These are phyloP conservation scores for Megamerina dolium DNA, from an alignment of 2,888 invertebrate species.

Conservation along the genomic window DNA sequence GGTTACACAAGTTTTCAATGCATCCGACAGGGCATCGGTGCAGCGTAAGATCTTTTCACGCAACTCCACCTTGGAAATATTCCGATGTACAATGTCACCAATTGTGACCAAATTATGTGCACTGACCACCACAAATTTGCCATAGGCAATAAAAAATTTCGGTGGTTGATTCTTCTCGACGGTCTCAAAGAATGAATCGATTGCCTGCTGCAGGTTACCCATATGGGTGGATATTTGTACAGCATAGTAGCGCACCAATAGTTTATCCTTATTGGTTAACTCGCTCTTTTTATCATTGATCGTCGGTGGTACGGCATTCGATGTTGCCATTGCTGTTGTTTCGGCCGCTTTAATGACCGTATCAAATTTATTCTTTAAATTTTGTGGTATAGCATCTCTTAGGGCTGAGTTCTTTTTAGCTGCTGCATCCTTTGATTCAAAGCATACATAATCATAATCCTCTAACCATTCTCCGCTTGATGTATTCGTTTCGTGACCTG, in stretches of 20 bases:
- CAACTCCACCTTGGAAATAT: constrained; percentile 68
- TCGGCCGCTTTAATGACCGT: constrained; percentile 69
- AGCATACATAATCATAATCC: constrained; percentile 86
- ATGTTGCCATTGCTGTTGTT: constrained; percentile 54
- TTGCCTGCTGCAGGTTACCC: constrained; percentile 77
- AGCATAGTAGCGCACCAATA: constrained; percentile 80
- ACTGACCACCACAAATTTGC: constrained; percentile 89
- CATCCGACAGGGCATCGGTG: constrained; percentile 75
- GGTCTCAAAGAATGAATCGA: constrained; percentile 85
- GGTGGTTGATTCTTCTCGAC: constrained; percentile 92
- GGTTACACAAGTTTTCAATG: constrained; percentile 73
- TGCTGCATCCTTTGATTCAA: constrained; percentile 68
- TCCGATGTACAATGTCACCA: constrained; percentile 87
- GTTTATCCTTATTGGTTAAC: constrained; percentile 71
- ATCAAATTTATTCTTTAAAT: constrained; percentile 70
- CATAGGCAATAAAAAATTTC: constrained; percentile 85
- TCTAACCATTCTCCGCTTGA: constrained; percentile 59
- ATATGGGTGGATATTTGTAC: constrained; percentile 81
- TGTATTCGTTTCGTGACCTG: constrained; percentile 4
- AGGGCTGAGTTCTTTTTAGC: constrained; percentile 69
- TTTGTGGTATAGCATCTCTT: constrained; percentile 62
- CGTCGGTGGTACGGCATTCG: constrained; percentile 34
- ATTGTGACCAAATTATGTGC: constrained; percentile 92
- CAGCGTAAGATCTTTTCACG: constrained; percentile 67
- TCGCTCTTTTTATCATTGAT: constrained; percentile 25